Evolutionary conservation across 2,888 invertebrate species (phyloP), one percentile per base, ranked within the genome.

Genomic region (Epinotia demarniana): DNA sequence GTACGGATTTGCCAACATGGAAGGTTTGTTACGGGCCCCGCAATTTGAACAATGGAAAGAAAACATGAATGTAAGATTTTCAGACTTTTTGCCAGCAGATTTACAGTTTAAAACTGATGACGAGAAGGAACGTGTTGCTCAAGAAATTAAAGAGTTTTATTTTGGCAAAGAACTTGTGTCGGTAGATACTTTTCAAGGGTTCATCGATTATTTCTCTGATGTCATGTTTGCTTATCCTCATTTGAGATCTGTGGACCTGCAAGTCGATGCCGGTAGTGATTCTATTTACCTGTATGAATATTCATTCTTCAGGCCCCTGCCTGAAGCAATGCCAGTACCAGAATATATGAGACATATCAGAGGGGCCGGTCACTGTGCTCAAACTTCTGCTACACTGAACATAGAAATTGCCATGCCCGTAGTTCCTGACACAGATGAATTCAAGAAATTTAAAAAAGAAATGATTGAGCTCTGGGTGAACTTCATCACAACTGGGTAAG

Each of bases 171-270:
- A 86, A 33, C 75, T 80, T 0, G 77, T 90, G 0, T 79, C 66
- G 1, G 79, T 79, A 58, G 76, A 76, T 0, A 84, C 79, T 43
- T 76, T 88, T 70, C 77, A 86, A n/a, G 70, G 70, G 3, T 90
- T 81, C 55, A 72, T 89, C 0, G 80, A 90, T 62, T 89, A 81
- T 57, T 82, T 84, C 66, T 77, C 86, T 6, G 93, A 96, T 93
- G 46, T 82, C 6, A 0, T 84, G 0, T 85, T 89, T 76, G 79
- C 76, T 3, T 86, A 83, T 75, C 79, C 86, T 4, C 84, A 82
- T 63, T 72, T 85, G 5, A 83, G 83, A 75, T 80, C 84, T 5
- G 77, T 84, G 3, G 84, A 81, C 58, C 39, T 86, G 23, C 83
- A 83, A 27, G 78, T 81, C 2, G 81, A 85, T 60, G 76, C 79